Percentiles rank a stretch among this genome's conserved stretches.
Evolutionary conservation across 2,113 vertebrate species (phyloP).

Genomic region (Peucedramus taeniatus): DNA sequence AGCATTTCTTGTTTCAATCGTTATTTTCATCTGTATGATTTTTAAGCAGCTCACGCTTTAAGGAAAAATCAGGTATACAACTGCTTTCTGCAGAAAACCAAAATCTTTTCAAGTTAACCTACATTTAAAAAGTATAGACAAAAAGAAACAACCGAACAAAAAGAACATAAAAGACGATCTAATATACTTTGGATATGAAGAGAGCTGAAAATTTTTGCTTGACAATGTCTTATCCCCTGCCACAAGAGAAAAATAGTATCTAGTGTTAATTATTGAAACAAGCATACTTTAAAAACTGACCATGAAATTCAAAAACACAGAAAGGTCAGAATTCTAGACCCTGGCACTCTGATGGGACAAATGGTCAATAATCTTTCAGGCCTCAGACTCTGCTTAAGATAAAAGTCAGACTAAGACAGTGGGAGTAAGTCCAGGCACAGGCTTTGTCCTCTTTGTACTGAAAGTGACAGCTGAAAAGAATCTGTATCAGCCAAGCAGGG

Average conservation of each 20-base stretch:
- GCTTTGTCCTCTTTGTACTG: not conserved
- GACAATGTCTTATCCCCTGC: not conserved
- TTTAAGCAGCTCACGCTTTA: not conserved
- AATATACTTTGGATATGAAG: not conserved
- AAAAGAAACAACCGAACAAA: not conserved
- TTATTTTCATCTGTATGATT: not conserved
- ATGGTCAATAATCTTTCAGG: not conserved
- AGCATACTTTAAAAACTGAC: not conserved
- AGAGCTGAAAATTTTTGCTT: not conserved
- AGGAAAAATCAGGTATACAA: not conserved
- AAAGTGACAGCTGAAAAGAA: slow-evolving; percentile 47
- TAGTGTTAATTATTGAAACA: not conserved
- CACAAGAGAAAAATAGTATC: not conserved
- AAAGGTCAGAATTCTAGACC: not conserved
- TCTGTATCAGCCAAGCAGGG: not conserved
- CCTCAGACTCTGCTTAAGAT: not conserved
- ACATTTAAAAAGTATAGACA: not conserved
- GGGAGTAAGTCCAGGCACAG: not conserved
- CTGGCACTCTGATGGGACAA: not conserved
- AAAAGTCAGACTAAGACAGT: not conserved
- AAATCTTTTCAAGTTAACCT: not conserved
- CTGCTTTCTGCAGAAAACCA: not conserved
- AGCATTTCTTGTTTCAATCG: not conserved
- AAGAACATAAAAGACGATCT: not conserved
- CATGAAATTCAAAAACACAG: not conserved